phyloP scores from a whole-genome alignment of 2,113 vertebrate species.

The Trogon surrucura region DNA sequence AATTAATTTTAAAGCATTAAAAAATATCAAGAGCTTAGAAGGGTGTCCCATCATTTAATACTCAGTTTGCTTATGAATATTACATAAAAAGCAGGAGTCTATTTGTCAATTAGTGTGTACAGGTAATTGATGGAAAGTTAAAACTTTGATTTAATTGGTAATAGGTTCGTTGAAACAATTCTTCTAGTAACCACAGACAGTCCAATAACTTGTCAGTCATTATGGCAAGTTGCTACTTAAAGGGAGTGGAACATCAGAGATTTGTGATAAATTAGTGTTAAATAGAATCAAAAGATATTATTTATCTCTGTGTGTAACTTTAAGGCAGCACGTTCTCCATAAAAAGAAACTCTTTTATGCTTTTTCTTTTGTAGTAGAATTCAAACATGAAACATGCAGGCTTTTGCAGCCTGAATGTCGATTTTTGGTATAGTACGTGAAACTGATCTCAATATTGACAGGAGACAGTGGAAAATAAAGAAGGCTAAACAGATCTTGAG shows the following conservation, averaged over 20 bases:
- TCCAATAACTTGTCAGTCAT: background rate
- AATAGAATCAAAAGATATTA: background rate
- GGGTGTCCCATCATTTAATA: background rate
- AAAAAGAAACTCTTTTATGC: background rate
- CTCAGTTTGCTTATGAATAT: background rate
- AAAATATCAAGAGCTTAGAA: background rate
- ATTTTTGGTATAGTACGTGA: background rate
- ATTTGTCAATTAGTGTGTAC: background rate
- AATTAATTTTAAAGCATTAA: background rate
- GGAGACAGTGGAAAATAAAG: background rate
- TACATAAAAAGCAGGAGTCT: background rate
- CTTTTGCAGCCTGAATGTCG: background rate
- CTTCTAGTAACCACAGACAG: background rate
- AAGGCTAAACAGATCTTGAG: fast-evolving
- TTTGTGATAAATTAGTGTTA: background rate
- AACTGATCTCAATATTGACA: background rate
- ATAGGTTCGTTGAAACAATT: background rate
- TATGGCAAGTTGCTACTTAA: background rate
- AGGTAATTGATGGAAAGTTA: background rate
- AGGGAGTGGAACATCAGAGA: background rate
- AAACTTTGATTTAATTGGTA: background rate
- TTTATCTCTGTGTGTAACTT: background rate
- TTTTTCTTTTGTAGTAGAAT: background rate
- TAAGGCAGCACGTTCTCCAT: background rate
- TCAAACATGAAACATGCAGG: background rate